phyloP scores from a whole-genome alignment of 2,888 invertebrate species.

The Alloplasta piceator region DNA sequence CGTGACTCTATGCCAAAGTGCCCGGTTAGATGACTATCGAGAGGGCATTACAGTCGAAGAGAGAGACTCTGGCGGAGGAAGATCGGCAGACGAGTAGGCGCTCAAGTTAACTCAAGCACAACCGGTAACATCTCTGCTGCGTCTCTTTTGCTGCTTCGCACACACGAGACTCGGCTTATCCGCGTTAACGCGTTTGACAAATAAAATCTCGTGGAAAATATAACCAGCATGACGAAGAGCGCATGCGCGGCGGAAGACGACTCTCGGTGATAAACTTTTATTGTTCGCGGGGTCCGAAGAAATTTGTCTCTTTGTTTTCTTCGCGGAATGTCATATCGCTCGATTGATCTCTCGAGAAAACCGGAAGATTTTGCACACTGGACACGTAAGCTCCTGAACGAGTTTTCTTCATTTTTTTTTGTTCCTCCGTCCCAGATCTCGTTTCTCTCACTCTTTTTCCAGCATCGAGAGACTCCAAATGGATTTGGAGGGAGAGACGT shows the following conservation, averaged over 20 bases:
- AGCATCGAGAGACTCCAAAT: no score
- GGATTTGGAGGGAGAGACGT: no score
- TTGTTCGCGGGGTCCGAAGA: background rate
- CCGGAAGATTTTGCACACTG: slow-evolving; percentile 18
- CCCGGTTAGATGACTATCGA: slow-evolving; percentile 53
- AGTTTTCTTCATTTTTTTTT: slow-evolving; percentile 3
- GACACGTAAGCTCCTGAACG: slow-evolving; percentile 19
- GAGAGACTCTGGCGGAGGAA: slow-evolving; percentile 29
- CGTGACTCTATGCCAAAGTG: slow-evolving; percentile 53
- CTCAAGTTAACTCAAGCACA: slow-evolving; percentile 57
- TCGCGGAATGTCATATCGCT: slow-evolving; percentile 16
- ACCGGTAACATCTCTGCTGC: slow-evolving; percentile 47
- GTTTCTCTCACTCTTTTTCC: no score
- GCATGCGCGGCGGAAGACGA: background rate
- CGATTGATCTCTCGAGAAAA: slow-evolving; percentile 23
- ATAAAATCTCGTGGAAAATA: background rate
- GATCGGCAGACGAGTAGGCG: slow-evolving; percentile 64
- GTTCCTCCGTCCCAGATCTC: no score
- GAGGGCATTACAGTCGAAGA: slow-evolving; percentile 44
- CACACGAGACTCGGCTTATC: slow-evolving; percentile 31
- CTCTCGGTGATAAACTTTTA: slow-evolving; percentile 5
- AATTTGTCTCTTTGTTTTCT: slow-evolving; percentile 5
- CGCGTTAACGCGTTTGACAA: background rate
- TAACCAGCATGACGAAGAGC: background rate
- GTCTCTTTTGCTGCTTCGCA: background rate